Percentiles rank a stretch among this genome's conserved stretches.
These are phyloP conservation scores for Colius striatus DNA, from an alignment of 2,113 vertebrate genomes.

Conservation along the genomic window DNA sequence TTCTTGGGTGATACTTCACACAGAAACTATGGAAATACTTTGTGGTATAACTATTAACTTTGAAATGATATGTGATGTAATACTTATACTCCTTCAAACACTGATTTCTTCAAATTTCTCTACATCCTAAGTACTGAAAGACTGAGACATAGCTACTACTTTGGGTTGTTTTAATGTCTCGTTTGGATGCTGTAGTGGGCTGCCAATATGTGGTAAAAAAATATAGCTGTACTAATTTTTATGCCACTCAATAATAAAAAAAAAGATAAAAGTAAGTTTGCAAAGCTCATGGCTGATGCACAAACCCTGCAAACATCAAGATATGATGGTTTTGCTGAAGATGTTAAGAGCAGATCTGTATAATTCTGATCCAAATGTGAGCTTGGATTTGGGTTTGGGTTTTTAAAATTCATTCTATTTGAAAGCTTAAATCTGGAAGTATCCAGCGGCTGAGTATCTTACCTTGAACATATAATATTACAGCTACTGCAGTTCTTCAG, in stretches of 20 bases:
- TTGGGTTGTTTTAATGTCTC: conserved; percentile 10
- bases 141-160: conserved; percentile 24
- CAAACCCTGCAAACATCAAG: conserved; percentile 30
- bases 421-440: conserved; percentile 9
- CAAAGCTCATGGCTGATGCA: conserved; percentile 6
- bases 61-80: neutral
- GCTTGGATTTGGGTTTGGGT: neutral
- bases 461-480: conserved; percentile 57
- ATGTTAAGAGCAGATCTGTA: conserved; percentile 10
- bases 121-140: conserved; percentile 37
- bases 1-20: neutral
- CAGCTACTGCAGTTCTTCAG: conserved; percentile 62
- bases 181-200: conserved; percentile 58
- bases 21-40: neutral
- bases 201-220: neutral
- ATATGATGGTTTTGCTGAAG: neutral
- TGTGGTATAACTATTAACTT: neutral
- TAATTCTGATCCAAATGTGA: conserved; percentile 41
- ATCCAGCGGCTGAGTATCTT: conserved; percentile 64
- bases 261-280: neutral
- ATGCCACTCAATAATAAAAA: neutral
- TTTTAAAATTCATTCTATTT: neutral
- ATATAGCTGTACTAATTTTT: neutral
- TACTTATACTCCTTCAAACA: neutral
- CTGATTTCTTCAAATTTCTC: neutral